A percentile compares a stretch with the other conserved stretches of the same genome.
Conservation (phyloP, 2,888 invertebrate species). For the Ommatoiulus sabulosus region DNA sequence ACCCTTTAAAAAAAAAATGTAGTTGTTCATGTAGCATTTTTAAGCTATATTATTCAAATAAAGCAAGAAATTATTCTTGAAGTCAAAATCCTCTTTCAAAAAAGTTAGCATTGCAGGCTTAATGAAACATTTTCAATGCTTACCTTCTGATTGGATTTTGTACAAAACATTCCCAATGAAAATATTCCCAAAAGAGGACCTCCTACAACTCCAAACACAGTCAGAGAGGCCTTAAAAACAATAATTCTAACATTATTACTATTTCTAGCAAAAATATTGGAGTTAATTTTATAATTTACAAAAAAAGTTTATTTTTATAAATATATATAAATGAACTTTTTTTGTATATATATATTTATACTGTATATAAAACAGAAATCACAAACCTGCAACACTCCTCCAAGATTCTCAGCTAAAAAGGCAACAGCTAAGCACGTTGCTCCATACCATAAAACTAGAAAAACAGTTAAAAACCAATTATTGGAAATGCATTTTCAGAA, state of each 20-base stretch:
- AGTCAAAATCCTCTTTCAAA: no score
- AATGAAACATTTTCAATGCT: conserved; percentile 59
- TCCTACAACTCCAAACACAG: conserved; percentile 86
- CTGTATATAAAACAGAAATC: no score
- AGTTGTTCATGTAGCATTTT: no score
- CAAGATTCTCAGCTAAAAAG: conserved; percentile 83
- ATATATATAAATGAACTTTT: no score
- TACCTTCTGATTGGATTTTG: conserved; percentile 78
- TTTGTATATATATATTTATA: no score
- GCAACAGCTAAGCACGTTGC: conserved; percentile 82
- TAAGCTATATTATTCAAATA: no score
- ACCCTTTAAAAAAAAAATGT: conserved; percentile 74
- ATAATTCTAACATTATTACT: not conserved
- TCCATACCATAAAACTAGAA: conserved; percentile 79
- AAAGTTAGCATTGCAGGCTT: no score
- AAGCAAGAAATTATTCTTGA: not conserved
- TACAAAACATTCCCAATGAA: conserved; percentile 85
- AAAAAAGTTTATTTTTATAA: no score
- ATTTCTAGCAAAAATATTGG: not conserved
- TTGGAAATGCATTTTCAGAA: not conserved
- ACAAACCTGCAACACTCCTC: conserved; percentile 77
- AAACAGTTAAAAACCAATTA: conserved; percentile 48
- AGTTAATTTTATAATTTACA: no score
- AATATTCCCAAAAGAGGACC: conserved; percentile 89
- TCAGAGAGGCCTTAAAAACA: conserved; percentile 78